Base-by-base conservation (phyloP, 2,797 vertebrate genomes). In the Chrysolophus pictus region DNA sequence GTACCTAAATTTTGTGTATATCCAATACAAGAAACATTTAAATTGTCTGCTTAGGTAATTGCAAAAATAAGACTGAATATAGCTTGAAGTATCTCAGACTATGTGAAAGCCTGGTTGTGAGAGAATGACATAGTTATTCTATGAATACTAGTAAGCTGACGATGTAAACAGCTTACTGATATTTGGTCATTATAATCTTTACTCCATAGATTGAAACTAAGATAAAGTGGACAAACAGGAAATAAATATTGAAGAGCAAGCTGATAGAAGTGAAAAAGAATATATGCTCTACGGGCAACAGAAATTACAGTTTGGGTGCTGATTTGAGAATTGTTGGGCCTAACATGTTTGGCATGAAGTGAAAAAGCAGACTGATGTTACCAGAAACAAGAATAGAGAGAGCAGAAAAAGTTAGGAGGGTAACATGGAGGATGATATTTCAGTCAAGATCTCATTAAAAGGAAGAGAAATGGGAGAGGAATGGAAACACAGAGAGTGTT, bases 401-500 rank as follows among this genome's bases (percentile, higher is more conserved):
- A 86, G 29, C 11, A 90, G 56, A 84, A 89, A 84, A 86, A 47
- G 31, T 84, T 69, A 74, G 84, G 13, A 85, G 12, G 10, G 26
- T 56, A 85, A 94, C 49, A 77, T 10, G 28, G 39, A 93, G 65
- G 35, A 85, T 44, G 49, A 46, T 84, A 77, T 72, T 94, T 92
- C 58, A 93, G 41, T 91, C 70, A 88, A 28, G 5, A 47, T 80
- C 41, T 92, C 76, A 83, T 74, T 94, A 75, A 83, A 87, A 87
- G 58, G 35, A 90, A 63, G 39, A 89, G 7, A 73, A 84, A 24
- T 69, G n/a, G 56, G 44, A 94, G 63, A 39, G 51, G 22, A 92
- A 88, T 84, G 87, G 93, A 93, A 95, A 88, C 35, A 77, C 7
- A 88, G 16, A 84, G 26, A 14, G 3, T 59, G 24, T 26, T 89